Evolutionary conservation across 30 jellyfish, hydroid and myxozoan species (phyloP).

Genomic region (Mastigias papua): DNA sequence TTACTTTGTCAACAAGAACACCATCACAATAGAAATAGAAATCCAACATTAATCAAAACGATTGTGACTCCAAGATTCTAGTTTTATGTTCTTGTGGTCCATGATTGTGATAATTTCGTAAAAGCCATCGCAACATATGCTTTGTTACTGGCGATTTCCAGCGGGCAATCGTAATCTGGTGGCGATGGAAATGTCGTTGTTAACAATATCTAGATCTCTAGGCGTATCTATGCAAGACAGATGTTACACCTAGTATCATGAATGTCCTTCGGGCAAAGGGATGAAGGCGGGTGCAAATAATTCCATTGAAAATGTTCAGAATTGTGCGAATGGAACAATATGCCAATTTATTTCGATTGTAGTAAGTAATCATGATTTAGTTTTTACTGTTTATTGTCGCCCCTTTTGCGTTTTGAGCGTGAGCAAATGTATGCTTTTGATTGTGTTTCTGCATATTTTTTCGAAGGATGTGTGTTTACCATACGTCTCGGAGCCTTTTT

Average conservation of each 20-base stretch:
- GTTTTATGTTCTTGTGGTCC: constrained; percentile 35
- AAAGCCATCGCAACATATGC: constrained; percentile 24
- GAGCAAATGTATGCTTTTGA: neutral
- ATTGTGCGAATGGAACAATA: constrained; percentile 71
- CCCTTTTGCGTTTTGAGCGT: neutral
- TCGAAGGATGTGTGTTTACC: neutral
- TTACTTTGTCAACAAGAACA: neutral
- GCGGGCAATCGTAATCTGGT: neutral
- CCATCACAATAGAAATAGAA: neutral
- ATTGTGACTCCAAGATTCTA: constrained; percentile 15
- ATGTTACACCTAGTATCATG: constrained; percentile 9
- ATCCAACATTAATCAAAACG: neutral
- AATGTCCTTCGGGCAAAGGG: constrained; percentile 8
- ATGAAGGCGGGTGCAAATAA: constrained; percentile 5
- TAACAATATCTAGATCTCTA: constrained; percentile 17
- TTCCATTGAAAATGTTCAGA: constrained; percentile 38
- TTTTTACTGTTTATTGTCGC: neutral
- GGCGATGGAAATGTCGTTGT: constrained; percentile 9
- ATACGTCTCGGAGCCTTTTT: no score
- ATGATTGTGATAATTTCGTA: neutral
- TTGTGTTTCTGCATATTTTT: neutral
- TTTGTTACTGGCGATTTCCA: neutral
- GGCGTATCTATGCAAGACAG: constrained; percentile 72
- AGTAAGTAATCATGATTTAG: constrained; percentile 26
- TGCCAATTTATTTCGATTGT: constrained; percentile 52